A percentile compares a stretch with the other conserved stretches of the same genome.
Evolutionary conservation across 1,140 invertebrate species (phyloP).

Genomic region (Coelopa frigida): DNA sequence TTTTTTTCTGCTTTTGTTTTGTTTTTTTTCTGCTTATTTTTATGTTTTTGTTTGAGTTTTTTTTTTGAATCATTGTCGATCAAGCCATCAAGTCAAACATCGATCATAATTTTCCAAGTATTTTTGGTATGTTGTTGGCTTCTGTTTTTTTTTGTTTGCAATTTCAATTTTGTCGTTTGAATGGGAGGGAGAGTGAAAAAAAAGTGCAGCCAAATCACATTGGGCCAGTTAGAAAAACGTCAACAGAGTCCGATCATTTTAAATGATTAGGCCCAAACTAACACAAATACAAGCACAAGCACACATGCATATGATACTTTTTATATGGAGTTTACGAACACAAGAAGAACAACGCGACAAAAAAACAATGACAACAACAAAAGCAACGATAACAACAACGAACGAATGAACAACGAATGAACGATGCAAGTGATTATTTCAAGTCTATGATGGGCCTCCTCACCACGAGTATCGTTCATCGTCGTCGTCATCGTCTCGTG

Average conservation of each 20-base stretch:
- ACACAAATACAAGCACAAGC: background rate
- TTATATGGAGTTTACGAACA: conserved; percentile 1
- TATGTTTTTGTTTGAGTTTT: too few relatives aligned
- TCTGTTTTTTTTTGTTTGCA: too few relatives aligned
- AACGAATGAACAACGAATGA: background rate
- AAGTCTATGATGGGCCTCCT: too few relatives aligned
- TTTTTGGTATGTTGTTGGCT: too few relatives aligned
- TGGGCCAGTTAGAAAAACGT: background rate
- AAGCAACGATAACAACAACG: background rate
- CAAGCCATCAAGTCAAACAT: too few relatives aligned
- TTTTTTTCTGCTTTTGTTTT: too few relatives aligned
- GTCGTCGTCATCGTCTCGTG: background rate
- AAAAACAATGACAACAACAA: background rate
- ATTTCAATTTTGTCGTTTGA: too few relatives aligned
- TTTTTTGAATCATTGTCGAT: too few relatives aligned
- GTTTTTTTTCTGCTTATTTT: too few relatives aligned
- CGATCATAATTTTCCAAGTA: too few relatives aligned
- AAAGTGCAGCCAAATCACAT: background rate
- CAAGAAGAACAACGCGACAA: background rate
- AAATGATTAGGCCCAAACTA: background rate
- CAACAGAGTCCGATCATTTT: background rate
- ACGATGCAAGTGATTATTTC: background rate
- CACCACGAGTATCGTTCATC: background rate
- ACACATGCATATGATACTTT: background rate
- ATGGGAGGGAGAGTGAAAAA: too few relatives aligned